Evolutionary conservation across 2,113 vertebrate species (phyloP), one percentile per base, ranked within the genome.

Genomic region (Dasyornis broadbenti): DNA sequence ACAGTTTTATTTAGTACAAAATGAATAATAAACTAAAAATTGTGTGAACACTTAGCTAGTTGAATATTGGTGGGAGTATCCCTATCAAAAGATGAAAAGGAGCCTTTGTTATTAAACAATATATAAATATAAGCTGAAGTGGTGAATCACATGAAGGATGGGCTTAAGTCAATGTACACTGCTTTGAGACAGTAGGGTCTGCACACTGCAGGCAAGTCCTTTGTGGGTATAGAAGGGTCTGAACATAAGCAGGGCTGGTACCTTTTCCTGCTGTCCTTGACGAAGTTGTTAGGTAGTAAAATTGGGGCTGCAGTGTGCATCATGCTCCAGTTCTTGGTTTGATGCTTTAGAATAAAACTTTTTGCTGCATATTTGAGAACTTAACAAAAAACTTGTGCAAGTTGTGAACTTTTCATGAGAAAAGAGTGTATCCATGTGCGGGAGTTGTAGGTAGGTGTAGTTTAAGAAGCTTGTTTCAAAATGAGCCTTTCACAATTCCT

Each of bases 381-480:
- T 64, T 5, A 1, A 7, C 6, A 40, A 31, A 56, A 44, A 72
- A 10, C 22, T 40, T 49, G 26, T 61, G 17, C 2, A 31, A 27
- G n/a, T 21, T 82, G 37, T 60, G 70, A 72, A 65, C 50, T 30
- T 72, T 65, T 45, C 15, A 18, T 85, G 70, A 73, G 88, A 85
- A 82, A 61, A 71, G 30, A 22, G 37, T 45, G 8, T 37, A 10
- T 80, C 30, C 44, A 27, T 80, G 40, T 30, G 31, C 31, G 54
- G 31, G 21, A 44, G 21, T 77, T 84, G 66, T n/a, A 31, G 22
- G 49, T 54, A 14, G 68, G 54, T 69, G 78, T 82, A 60, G 78
- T 76, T 95, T 82, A 90, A 92, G 57, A 65, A 80, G 70, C n/a
- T 93, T 82, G 33, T 93, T 96, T 93, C 66, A 88, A 88, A 93